Evolutionary conservation across 1,140 invertebrate species (phyloP).

Genomic region (Drosophila nigrodunni): DNA sequence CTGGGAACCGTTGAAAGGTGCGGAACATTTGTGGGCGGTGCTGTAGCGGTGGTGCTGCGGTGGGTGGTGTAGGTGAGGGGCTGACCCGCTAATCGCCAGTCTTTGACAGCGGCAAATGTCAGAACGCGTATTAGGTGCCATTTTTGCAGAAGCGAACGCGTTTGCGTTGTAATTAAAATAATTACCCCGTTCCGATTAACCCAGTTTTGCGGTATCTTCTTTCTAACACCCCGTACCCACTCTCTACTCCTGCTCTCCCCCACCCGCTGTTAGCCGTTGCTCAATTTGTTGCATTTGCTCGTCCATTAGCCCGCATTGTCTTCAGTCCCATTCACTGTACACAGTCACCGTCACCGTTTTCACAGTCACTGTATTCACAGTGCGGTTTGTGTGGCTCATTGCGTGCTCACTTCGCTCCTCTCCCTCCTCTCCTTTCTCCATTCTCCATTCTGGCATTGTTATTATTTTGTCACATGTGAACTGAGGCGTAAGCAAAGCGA

Average conservation of each 20-base stretch:
- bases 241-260: neutral
- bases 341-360: no score
- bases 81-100: slow-evolving; percentile 38
- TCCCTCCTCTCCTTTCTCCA: neutral
- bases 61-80: neutral
- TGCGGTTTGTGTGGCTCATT: slow-evolving; percentile 46
- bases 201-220: slow-evolving; percentile 56
- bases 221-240: neutral
- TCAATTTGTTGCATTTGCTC: slow-evolving; percentile 76
- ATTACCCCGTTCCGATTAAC: slow-evolving; percentile 78
- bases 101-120: slow-evolving; percentile 54
- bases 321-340: slow-evolving; percentile 21
- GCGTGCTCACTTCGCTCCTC: slow-evolving; percentile 3
- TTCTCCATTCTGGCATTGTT: slow-evolving; percentile 41
- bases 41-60: neutral
- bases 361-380: neutral
- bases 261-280: slow-evolving; percentile 37
- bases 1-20: slow-evolving; percentile 48
- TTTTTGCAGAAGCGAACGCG: slow-evolving; percentile 63
- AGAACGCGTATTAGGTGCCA: slow-evolving; percentile 63
- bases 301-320: slow-evolving; percentile 70
- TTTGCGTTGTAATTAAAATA: slow-evolving; percentile 80
- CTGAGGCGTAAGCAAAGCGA: slow-evolving; percentile 76
- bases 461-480: slow-evolving; percentile 84
- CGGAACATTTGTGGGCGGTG: slow-evolving; percentile 28